A percentile compares a stretch with the other conserved stretches of the same genome.
These are phyloP conservation scores for Ranitomeya imitator DNA, from an alignment of 2,113 vertebrate genomes.

Conservation along the genomic window DNA sequence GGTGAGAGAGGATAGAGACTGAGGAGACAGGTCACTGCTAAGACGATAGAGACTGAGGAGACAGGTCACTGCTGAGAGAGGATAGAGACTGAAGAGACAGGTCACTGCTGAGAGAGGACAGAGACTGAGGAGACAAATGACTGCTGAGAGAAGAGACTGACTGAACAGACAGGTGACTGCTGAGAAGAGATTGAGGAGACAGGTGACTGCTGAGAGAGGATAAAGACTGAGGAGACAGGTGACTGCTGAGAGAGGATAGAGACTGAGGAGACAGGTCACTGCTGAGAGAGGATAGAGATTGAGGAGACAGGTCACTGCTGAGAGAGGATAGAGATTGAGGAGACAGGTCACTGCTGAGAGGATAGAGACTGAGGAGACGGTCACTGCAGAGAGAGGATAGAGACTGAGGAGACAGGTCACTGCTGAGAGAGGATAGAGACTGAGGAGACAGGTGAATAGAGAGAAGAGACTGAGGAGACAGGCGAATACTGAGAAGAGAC, in stretches of 20 bases:
- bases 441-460: neutral
- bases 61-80: neutral
- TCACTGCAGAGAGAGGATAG: neutral
- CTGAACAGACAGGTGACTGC: neutral
- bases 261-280: neutral
- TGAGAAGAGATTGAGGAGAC: too few relatives aligned
- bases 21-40: too few relatives aligned
- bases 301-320: neutral
- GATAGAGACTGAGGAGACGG: neutral
- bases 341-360: neutral
- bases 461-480: neutral
- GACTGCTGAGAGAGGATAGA: neutral
- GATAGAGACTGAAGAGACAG: neutral
- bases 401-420: neutral
- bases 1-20: neutral
- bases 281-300: neutral
- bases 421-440: neutral
- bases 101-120: neutral
- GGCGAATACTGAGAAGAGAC: neutral
- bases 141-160: neutral
- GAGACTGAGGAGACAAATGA: neutral
- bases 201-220: neutral
- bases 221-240: neutral
- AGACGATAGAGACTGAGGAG: too few relatives aligned
- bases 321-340: too few relatives aligned